phyloP scores from a whole-genome alignment of 2,113 vertebrate genomes.

The Alectura lathami region DNA sequence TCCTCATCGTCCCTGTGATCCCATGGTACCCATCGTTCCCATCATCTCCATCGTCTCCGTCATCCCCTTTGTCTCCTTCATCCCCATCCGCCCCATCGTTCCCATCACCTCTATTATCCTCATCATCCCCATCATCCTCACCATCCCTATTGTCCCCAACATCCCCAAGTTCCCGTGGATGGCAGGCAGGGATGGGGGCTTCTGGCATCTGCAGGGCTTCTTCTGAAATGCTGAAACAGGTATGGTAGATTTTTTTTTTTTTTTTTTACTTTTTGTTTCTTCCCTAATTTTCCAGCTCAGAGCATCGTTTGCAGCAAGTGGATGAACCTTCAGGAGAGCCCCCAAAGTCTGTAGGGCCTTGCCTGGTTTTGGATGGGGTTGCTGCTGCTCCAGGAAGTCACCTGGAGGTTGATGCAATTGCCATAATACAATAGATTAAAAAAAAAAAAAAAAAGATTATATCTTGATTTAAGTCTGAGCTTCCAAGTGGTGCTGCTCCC shows the following conservation, averaged over 20 bases:
- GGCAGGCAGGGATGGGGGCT: fast-evolving
- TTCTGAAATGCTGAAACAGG: not conserved
- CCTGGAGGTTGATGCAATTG: not conserved
- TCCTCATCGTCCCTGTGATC: not conserved
- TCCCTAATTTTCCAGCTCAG: not conserved
- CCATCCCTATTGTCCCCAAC: not conserved
- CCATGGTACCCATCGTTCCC: too few relatives aligned
- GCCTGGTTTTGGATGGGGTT: not conserved
- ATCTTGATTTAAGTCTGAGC: not conserved
- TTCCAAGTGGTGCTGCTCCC: not conserved
- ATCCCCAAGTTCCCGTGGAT: not conserved
- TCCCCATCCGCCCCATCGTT: too few relatives aligned
- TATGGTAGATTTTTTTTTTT: not conserved
- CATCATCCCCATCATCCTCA: not conserved
- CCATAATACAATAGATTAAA: not conserved
- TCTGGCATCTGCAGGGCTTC: not conserved
- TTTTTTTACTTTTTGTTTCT: not conserved
- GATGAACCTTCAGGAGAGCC: not conserved
- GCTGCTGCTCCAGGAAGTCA: not conserved
- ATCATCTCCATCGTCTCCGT: not conserved
- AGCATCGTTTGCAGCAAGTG: not conserved
- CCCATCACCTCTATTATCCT: not conserved
- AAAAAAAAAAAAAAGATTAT: not conserved
- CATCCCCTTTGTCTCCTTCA: not conserved
- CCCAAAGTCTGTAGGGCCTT: not conserved